Base-by-base conservation (phyloP, 2,113 vertebrate genomes). In the Phyllostomus hastatus region DNA sequence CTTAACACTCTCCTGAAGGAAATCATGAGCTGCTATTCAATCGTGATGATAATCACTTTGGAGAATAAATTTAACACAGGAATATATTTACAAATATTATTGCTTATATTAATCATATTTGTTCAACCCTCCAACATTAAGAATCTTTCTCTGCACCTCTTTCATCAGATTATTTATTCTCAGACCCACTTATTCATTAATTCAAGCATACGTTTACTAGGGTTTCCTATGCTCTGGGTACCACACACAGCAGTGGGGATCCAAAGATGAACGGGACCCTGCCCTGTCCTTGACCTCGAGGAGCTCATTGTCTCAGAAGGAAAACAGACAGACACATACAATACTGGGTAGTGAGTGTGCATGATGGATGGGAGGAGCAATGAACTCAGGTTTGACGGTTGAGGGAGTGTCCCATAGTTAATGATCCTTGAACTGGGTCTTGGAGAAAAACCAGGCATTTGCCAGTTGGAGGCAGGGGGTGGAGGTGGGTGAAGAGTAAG, bases 381-480 rank as follows among this genome's bases (percentile, higher is more conserved):
- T 35, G 28, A 8, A 50, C 0, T 41, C 28, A 14, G 31, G 54
- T 52, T 78, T 67, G 19, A 57, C 86, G 72, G 61, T 7, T 48
- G 67, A 48, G 31, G 19, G 16, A 38, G 66, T 4, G n/a, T 46
- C 59, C 80, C n/a, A 22, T 69, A 64, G 46, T 10, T 79, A 24
- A 38, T 26, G 33, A 35, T 81, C 35, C 22, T 35, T 24, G 43
- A 46, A 73, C 31, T 38, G 31, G 19, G 33, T 94, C n/a, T 82
- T 61, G 7, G 22, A 41, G 24, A 48, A 61, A 31, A 88, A 8
- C 10, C 26, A 35, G 75, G 90, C 57, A 41, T 67, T 79, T 69
- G 35, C 31, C 59, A 31, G n/a, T 17, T 38, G 2, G n/a, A 92
- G 28, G 26, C 0, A 0, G 52, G 3, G 12, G 11, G 7, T 11